These are phyloP conservation scores for Eremobia ochroleuca DNA, from an alignment of 2,888 invertebrate species.

Conservation along the genomic window DNA sequence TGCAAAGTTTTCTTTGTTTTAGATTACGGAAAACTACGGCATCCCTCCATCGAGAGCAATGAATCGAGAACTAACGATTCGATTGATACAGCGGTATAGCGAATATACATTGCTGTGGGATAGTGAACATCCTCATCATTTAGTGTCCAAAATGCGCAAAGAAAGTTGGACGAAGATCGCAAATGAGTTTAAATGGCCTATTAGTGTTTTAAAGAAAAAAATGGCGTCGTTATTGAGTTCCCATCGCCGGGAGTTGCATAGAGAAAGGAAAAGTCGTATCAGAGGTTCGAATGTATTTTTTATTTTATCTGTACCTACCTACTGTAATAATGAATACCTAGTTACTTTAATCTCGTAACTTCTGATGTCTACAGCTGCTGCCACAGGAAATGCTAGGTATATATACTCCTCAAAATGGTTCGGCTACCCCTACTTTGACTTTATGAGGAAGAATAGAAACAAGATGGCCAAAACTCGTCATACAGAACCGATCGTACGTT, in stretches of 20 bases:
- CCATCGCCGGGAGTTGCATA: conserved; percentile 15
- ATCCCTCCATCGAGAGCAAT: neutral
- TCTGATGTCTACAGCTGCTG: conserved; percentile 12
- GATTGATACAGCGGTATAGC: conserved; percentile 17
- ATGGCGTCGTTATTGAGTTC: conserved; percentile 24
- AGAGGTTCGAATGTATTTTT: conserved; percentile 13
- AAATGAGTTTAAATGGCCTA: conserved; percentile 7
- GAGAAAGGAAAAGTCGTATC: conserved; percentile 10
- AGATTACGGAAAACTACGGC: neutral
- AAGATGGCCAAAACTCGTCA: neutral
- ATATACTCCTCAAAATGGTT: conserved; percentile 22
- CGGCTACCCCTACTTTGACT: conserved; percentile 20
- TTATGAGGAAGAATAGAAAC: conserved; percentile 10
- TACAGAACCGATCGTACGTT: conserved; percentile 7
- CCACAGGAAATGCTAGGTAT: conserved; percentile 2
- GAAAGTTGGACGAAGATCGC: conserved; percentile 23
- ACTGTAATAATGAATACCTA: neutral
- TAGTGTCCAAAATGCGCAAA: conserved; percentile 5
- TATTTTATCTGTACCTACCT: neutral
- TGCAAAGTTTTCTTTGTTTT: neutral
- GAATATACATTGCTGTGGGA: conserved; percentile 24
- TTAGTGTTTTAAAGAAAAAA: conserved; percentile 30
- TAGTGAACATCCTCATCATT: conserved; percentile 16
- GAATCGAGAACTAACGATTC: conserved; percentile 18
- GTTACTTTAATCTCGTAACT: neutral